Percentiles rank a stretch among this genome's conserved stretches.
These are phyloP conservation scores for Haplotaxodon microlepis DNA, from an alignment of 2,113 vertebrate species.

Conservation along the genomic window DNA sequence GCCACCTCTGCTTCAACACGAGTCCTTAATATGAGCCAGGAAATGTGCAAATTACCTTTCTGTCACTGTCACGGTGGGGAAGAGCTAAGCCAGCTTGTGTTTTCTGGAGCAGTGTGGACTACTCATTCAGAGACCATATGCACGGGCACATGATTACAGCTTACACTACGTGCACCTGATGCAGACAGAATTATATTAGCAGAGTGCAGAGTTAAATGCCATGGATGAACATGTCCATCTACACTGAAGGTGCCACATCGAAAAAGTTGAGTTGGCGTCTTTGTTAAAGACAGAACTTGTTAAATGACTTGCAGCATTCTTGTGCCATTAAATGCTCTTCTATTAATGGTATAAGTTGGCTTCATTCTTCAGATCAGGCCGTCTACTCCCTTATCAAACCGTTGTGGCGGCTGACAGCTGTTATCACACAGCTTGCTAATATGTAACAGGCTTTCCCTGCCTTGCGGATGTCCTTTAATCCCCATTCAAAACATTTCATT, in stretches of 20 bases:
- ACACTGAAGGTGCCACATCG: rapidly evolving
- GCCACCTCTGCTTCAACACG: constrained; percentile 1
- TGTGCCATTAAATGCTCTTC: not conserved
- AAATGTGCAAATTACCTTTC: constrained; percentile 21
- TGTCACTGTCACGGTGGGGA: not conserved
- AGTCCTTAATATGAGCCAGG: not conserved
- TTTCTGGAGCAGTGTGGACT: not conserved
- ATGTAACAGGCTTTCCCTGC: not conserved
- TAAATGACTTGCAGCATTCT: not conserved
- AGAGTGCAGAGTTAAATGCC: not conserved
- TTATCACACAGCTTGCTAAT: constrained; percentile 13
- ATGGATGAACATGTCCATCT: not conserved
- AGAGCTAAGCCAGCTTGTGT: not conserved
- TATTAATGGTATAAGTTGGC: not conserved
- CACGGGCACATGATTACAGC: not conserved
- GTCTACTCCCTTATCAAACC: not conserved
- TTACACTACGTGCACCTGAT: not conserved
- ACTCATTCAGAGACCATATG: not conserved
- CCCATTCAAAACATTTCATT: not conserved
- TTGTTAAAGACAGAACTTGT: not conserved
- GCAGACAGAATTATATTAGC: not conserved
- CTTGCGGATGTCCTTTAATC: not conserved
- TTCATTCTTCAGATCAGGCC: not conserved
- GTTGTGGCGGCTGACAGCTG: not conserved
- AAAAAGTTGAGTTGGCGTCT: not conserved